Evolutionary conservation across 1,140 invertebrate genomes (phyloP), one percentile per base, ranked within the genome.

Genomic region (Mactra quadrangularis): DNA sequence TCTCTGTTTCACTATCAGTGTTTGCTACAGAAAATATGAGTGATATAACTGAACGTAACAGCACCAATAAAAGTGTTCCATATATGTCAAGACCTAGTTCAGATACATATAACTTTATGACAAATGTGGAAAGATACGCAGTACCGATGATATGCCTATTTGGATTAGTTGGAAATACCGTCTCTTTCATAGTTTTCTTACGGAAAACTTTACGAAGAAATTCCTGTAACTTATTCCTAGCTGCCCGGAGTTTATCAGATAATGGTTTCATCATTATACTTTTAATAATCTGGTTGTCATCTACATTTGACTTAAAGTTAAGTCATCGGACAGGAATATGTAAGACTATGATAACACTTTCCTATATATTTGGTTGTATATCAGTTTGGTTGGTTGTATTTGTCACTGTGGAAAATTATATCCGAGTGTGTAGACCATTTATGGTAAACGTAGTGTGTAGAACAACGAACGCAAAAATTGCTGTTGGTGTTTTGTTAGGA

Each of bases 271-370:
- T 90, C 15, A 13, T 75, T 0, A 74, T 83, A 17, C 71, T 90
- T 6, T 84, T 87, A 52, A 31, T 88, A 47, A 94, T 95, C 0
- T 95, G 95, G 94, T 75, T 95, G 3, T 72, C 68, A 13, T 93
- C 94, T 25, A 91, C 91, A 0, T 59, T 94, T 0, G 93, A 93
- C 3, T 93, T 94, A 84, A 86, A 91, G 4, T 29, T 92, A 1
- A 86, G 90, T 41, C 89, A 88, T 59, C 45, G 59, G 1, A 22
- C 82, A 7, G 91, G 85, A 1, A 83, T 87, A 4, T 93, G 92
- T 81, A 90, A 93, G 64, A 62, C 89, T 31, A 84, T 88, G 9
- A 83, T 92, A 0, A 93, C 91, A 72, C 13, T 90, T 3, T 88
- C 87, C 27, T 90, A 91, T 75, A 85, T 91, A 3, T 90, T 83